Evolutionary conservation across 1,140 invertebrate species (phyloP).

Genomic region (Drosophila insularis): DNA sequence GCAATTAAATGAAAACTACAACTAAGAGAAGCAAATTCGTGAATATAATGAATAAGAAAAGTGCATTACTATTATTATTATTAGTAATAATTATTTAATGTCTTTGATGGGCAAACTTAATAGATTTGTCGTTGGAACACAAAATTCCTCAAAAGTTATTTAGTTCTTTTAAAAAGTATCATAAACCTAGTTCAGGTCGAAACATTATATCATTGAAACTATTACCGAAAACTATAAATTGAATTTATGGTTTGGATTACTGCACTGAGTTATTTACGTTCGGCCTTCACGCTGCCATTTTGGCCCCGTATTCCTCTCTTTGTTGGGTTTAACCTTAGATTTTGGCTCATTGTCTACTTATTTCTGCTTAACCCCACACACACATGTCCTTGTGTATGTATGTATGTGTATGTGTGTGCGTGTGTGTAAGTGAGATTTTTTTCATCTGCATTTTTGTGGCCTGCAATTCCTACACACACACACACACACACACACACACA

Average conservation of each 20-base stretch:
- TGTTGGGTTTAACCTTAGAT: conserved; percentile 30
- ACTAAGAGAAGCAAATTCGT: no score
- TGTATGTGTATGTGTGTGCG: conserved; percentile 19
- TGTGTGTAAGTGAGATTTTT: conserved; percentile 40
- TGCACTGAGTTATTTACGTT: conserved; percentile 39
- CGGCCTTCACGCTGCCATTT: not conserved
- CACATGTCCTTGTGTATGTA: conserved; percentile 4
- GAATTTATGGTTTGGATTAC: conserved; percentile 26
- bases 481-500: no score
- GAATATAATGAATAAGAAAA: no score
- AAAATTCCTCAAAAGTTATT: no score
- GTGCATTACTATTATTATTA: no score
- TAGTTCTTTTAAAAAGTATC: not conserved
- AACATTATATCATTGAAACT: not conserved
- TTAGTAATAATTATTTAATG: no score
- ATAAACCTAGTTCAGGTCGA: not conserved
- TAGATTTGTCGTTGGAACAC: no score
- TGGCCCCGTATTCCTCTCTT: not conserved
- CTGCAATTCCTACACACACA: conserved; percentile 38
- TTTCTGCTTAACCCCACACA: conserved; percentile 38
- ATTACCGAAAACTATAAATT: conserved; percentile 3
- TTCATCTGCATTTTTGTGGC: conserved; percentile 67
- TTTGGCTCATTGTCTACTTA: conserved; percentile 74
- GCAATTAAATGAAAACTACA: no score
- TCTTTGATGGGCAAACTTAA: no score